Conservation (phyloP, 2,888 invertebrate genomes). For the Drosophila maculinotata region DNA sequence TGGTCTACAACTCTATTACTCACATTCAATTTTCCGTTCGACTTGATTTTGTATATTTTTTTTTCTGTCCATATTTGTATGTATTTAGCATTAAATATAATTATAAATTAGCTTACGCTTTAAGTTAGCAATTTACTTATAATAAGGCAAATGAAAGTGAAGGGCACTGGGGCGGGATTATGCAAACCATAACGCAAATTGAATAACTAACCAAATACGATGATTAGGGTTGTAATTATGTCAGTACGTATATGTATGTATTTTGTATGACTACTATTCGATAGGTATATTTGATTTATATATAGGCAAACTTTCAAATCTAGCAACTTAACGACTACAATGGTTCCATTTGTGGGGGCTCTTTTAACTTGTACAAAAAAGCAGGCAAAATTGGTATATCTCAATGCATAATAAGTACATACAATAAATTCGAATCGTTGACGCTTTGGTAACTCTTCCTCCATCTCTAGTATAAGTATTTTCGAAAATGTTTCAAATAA, state of each 20-base stretch:
- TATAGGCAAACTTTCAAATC: slow-evolving; percentile 65
- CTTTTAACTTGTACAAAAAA: slow-evolving; percentile 59
- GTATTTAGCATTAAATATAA: slow-evolving; percentile 60
- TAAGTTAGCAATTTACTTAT: slow-evolving; percentile 68
- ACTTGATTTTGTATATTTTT: no score
- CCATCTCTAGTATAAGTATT: background rate
- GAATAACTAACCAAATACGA: slow-evolving; percentile 53
- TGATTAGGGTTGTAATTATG: slow-evolving; percentile 35
- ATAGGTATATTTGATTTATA: slow-evolving; percentile 69
- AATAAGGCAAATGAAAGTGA: slow-evolving; percentile 83
- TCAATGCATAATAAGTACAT: slow-evolving; percentile 55
- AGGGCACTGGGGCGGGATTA: slow-evolving; percentile 81
- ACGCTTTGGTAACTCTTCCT: slow-evolving; percentile 50
- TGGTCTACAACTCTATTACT: slow-evolving; percentile 42
- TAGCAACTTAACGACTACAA: slow-evolving; percentile 72
- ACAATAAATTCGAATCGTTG: slow-evolving; percentile 77
- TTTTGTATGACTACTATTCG: slow-evolving; percentile 7
- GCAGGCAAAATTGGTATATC: slow-evolving; percentile 74
- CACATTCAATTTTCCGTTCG: slow-evolving; percentile 46
- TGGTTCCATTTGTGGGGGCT: slow-evolving; percentile 6
- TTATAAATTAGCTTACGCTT: slow-evolving; percentile 68
- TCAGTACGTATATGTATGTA: slow-evolving; percentile 5
- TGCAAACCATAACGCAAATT: slow-evolving; percentile 65
- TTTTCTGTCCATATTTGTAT: slow-evolving; percentile 36
- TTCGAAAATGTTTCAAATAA: background rate